Base-by-base conservation (phyloP, 2,113 vertebrate species). In the Glareola pratincola region DNA sequence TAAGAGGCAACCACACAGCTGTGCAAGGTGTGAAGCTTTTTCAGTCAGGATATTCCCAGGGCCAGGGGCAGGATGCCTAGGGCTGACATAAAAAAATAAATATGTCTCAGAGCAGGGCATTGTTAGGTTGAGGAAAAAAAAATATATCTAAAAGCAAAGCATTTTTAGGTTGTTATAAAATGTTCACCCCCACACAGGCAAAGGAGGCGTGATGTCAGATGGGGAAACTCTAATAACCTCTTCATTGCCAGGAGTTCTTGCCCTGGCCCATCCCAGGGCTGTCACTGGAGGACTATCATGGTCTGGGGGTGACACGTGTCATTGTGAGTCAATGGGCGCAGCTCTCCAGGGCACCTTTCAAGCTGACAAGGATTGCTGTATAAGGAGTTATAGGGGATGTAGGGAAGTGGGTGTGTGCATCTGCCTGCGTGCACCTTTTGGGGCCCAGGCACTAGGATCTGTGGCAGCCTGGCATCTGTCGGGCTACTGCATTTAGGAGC, bases 191-290 rank as follows among this genome's bases (percentile, higher is more conserved):
- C 29, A 24, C 26, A 19, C 73, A 41, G 2, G 8, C 8, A 37
- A 51, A 83, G 22, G 9, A 91, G 18, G 19, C 0, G 0, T 54
- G 22, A 66, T 53, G 6, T 11, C 29, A 45, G 32, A 14, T 18
- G 16, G 11, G 8, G 9, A 45, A 53, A 69, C 26, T 15, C 36
- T 23, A 62, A 30, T 39, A 56, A 62, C 6, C 12, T 66, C 2
- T 2, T 45, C 26, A 60, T 45, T 37, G 29, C 30, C 37, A 4
- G 12, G 18, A 41, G 18, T 64, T 76, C 16, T 19, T 60, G 17
- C 32, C 11, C 45, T 76, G n/a, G 18, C 13, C 14, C 21, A 47
- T 29, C 21, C 10, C 19, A 60, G 14, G 26, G 22, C 16, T 77
- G 57, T 43, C 30, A 30, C 39, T 34, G 29, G 23, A 67, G 3